Evolutionary conservation across 2,888 invertebrate genomes (phyloP).

Genomic region (Phengaris arion): DNA sequence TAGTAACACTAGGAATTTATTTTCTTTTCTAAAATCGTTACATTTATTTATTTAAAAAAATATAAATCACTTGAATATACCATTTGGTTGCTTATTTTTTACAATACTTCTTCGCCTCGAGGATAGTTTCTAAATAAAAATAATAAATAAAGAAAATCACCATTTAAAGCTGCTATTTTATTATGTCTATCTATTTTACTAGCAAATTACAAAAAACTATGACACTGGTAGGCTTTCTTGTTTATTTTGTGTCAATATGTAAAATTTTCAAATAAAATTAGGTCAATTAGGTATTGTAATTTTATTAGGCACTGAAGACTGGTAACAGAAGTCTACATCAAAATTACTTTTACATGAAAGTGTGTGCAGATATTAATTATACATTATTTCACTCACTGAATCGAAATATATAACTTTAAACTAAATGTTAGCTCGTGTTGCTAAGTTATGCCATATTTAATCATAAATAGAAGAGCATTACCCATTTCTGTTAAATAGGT

Average conservation of each 20-base stretch:
- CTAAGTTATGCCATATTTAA: too few relatives aligned
- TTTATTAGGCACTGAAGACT: not conserved
- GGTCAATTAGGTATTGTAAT: not conserved
- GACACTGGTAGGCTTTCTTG: not conserved
- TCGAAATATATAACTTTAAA: too few relatives aligned
- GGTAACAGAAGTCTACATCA: not conserved
- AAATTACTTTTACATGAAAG: too few relatives aligned
- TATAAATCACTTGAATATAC: not conserved
- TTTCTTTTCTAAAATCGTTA: constrained; percentile 23
- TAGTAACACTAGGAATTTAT: constrained; percentile 29
- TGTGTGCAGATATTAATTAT: too few relatives aligned
- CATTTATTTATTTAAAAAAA: constrained; percentile 13
- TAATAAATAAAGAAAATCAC: not conserved
- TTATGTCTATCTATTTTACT: too few relatives aligned
- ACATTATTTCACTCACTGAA: too few relatives aligned
- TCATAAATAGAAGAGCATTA: too few relatives aligned
- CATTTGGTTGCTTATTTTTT: not conserved
- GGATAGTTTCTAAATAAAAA: not conserved
- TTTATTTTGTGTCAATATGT: not conserved
- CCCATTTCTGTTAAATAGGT: too few relatives aligned
- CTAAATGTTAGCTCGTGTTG: too few relatives aligned
- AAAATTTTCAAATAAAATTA: constrained; percentile 3
- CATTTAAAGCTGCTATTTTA: not conserved
- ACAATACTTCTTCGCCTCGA: constrained; percentile 21
- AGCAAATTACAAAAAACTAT: not conserved